These are phyloP conservation scores for Chionodraco myersi DNA, from an alignment of 2,113 vertebrate genomes.

Conservation along the genomic window DNA sequence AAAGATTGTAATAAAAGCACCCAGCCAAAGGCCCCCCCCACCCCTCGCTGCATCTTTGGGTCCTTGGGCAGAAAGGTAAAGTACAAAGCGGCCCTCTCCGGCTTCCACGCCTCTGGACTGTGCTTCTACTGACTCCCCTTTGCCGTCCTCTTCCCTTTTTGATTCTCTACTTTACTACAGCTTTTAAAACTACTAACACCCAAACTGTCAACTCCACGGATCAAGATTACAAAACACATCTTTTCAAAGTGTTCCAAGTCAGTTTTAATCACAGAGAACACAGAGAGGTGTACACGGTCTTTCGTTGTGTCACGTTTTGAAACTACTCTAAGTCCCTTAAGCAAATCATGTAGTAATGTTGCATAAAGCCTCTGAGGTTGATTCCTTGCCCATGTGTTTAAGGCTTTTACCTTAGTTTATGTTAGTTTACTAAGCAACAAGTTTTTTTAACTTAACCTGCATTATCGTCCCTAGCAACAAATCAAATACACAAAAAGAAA, in stretches of 20 bases:
- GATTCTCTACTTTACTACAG: background rate
- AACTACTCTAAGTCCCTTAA: too few relatives aligned
- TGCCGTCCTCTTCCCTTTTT: background rate
- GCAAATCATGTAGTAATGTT: too few relatives aligned
- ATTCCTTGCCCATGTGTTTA: too few relatives aligned
- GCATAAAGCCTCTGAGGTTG: too few relatives aligned
- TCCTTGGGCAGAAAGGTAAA: slow-evolving; percentile 91
- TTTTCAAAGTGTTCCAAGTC: background rate
- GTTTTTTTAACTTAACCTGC: too few relatives aligned
- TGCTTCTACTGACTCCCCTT: background rate
- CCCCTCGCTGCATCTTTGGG: slow-evolving; percentile 79
- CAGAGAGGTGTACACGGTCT: too few relatives aligned
- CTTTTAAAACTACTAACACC: background rate
- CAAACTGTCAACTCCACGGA: background rate
- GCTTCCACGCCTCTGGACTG: slow-evolving; percentile 16
- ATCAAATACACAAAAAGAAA: too few relatives aligned
- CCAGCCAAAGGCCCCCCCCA: slow-evolving; percentile 75
- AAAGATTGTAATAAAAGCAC: slow-evolving; percentile 80
- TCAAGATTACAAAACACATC: background rate
- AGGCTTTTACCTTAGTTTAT: too few relatives aligned
- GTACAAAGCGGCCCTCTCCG: slow-evolving; percentile 41
- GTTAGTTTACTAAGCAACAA: too few relatives aligned
- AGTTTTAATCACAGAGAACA: too few relatives aligned
- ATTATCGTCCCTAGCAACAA: too few relatives aligned
- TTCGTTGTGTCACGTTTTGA: too few relatives aligned